Base-by-base conservation (phyloP, 1,140 invertebrate species). In the Ctenoplectra terminalis region DNA sequence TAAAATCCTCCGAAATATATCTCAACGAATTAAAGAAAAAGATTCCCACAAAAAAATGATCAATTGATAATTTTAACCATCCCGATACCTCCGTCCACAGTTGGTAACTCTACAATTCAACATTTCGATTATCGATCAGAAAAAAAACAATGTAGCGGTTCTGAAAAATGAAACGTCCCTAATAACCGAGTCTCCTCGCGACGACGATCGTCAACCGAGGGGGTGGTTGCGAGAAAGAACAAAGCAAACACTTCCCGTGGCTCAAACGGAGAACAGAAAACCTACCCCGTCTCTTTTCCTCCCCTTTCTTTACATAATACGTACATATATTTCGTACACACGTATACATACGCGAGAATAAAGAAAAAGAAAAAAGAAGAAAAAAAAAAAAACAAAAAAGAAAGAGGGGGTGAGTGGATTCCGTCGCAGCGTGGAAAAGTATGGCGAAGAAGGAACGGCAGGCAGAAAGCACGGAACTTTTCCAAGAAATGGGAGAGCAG, bases 401-500 rank as follows among this genome's bases (percentile, higher is more conserved):
- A 23, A 60, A 15, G 60, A n/a, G 60, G 20, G 79, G 40, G 29
- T n/a, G 70, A 77, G 79, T 66, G 56, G 71, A 69, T 82, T 85
- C 78, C 69, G 67, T 26, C 46, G 56, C 56, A 69, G 52, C 52
- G 60, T 81, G 70, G 75, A 76, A 87, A 81, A 84, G 71, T 60
- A 82, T 69, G 63, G 60, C 54, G 43, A 50, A 66, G 81, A 54
- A 84, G 76, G 66, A 61, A 70, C 64, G 79, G 54, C 74, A 23
- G 37, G 79, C 72, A 74, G 70, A 79, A 77, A 87, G 71, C 66
- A 81, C 52, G 52, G 66, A 83, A 81, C 73, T 87, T 87, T 87
- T 87, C 83, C 56, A 72, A 87, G 85, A 87, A 84, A 84, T 40
- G 73, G 76, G 46, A 73, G 69, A 86, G 64, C 60, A 70, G 61